Base-by-base conservation (phyloP, 2,888 invertebrate species). In the Byasa hedistus region DNA sequence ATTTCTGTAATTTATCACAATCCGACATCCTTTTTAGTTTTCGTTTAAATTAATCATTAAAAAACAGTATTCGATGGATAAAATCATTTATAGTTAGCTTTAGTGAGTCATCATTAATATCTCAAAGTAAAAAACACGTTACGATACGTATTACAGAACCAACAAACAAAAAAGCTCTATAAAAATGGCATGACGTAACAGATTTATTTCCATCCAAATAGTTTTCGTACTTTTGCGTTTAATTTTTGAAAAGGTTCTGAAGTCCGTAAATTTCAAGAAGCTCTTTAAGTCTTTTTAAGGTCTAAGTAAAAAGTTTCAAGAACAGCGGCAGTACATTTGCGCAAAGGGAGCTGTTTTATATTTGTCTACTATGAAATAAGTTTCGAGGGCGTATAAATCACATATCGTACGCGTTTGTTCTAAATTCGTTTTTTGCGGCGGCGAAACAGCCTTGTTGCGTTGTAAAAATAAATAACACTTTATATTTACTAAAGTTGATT, bases 391-490 rank as follows among this genome's bases (percentile, higher is more conserved):
- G 52, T 19, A 52, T 24, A 56, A 57, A 36, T 62, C 39, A 24
- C 52, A 44, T 19, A 52, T 39, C 24, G 44, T 57, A 22, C 54
- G 52, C 23, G 52, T 22, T 52, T 66, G 59, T 66, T 52, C 44
- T 60, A 65, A 65, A 62, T 60, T 23, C 36, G 32, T 63, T 61
- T 65, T 64, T 54, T 44, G 36, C n/a, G 56, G 27, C 52, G 32
- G 36, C 52, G 57, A n/a, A 22, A 61, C 36, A 22, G 44, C 39
- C 51, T 60, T 56, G 66, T 63, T 56, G 69, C 61, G 64, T 63
- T 57, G 54, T 59, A 68, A 63, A 65, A 68, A 68, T 68, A 69
- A 70, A 70, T 65, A 70, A 66, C 57, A 65, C 65, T 65, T 64
- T 57, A 64, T 64, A 67, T 67, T 63, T 60, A 39, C 60, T 52